Conservation (phyloP, 2,888 invertebrate species). For the Drosophila phalerata region DNA sequence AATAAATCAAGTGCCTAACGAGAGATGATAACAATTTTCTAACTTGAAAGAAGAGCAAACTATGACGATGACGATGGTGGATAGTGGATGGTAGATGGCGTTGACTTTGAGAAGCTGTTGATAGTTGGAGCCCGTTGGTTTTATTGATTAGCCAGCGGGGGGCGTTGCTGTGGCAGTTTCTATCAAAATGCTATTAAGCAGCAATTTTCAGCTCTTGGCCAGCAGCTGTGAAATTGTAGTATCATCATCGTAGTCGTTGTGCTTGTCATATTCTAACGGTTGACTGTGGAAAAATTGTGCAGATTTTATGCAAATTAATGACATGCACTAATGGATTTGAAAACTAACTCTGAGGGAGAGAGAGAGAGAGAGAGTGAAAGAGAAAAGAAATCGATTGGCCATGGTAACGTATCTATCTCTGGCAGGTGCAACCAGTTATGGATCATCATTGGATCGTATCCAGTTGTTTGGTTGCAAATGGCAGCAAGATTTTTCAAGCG, state of each 20-base stretch:
- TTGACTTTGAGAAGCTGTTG: conserved; percentile 43
- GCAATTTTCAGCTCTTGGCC: conserved; percentile 38
- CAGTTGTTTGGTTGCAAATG: conserved; percentile 20
- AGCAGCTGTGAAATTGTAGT: conserved; percentile 45
- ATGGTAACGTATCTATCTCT: conserved; percentile 1
- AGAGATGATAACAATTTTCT: conserved; percentile 69
- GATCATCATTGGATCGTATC: conserved; percentile 43
- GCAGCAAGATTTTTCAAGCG: conserved; percentile 35
- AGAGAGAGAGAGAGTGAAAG: conserved; percentile 12
- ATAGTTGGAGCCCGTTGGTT: conserved; percentile 50
- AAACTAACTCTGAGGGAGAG: conserved; percentile 34
- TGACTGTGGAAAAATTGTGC: conserved; percentile 39
- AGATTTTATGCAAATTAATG: conserved; percentile 74
- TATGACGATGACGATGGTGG: conserved; percentile 18
- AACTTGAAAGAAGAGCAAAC: conserved; percentile 23
- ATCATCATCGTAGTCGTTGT: conserved; percentile 14
- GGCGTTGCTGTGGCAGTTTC: conserved; percentile 50
- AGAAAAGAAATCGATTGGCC: conserved; percentile 39
- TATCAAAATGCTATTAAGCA: conserved; percentile 68
- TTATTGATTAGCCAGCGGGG: conserved; percentile 73
- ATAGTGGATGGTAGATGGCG: not conserved
- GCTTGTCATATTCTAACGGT: conserved; percentile 63
- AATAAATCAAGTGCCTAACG: conserved; percentile 68
- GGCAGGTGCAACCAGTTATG: conserved; percentile 62
- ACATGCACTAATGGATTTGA: conserved; percentile 72